Base-by-base conservation (phyloP, 1,140 invertebrate genomes). In the Nixonia krombeini region DNA sequence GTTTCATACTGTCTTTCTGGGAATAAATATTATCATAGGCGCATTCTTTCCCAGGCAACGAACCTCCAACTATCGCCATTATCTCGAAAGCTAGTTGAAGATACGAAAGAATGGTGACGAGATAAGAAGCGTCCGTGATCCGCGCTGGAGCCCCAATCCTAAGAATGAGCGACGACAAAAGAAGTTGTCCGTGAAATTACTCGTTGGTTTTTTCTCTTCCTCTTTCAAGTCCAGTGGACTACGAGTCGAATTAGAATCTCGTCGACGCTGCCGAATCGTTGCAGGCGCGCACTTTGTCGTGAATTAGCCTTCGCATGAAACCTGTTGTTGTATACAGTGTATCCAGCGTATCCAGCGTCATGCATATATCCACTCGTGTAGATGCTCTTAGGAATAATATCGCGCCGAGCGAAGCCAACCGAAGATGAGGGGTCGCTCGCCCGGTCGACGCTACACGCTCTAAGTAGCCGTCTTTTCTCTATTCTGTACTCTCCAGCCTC, bases 241-340 rank as follows among this genome's bases (percentile, higher is more conserved):
- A 72, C 69, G 64, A 74, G 65, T 72, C 74, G 62, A 78, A 79
- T 78, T 72, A 79, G 70, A 78, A 70, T 44, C 63, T 79, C 70
- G 72, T 77, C 56, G 58, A 50, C 26, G 25, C 21, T 51, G 12
- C 33, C 25, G 33, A 17, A 42, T 38, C 47, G 37, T 40, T 21
- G 28, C 29, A 17, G 15, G 21, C 49, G 12, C n/a, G 26, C 13
- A 21, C 46, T 63, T 63, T 38, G 57, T 46, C 44, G 38, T 62
- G 66, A 73, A 72, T 75, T 72, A 40, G 61, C 67, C 72, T 74
- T 75, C 57, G 69, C 64, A 73, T 69, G 65, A 76, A 76, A 78
- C 73, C 74, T 74, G 74, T 76, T 74, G 74, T 76, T 75, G 46
- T 68, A 29, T 61, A 33, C 41, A 37, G 13, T 38, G 21, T 38